Evolutionary conservation across 2,888 invertebrate genomes (phyloP).

Genomic region (Nowickia ferox): DNA sequence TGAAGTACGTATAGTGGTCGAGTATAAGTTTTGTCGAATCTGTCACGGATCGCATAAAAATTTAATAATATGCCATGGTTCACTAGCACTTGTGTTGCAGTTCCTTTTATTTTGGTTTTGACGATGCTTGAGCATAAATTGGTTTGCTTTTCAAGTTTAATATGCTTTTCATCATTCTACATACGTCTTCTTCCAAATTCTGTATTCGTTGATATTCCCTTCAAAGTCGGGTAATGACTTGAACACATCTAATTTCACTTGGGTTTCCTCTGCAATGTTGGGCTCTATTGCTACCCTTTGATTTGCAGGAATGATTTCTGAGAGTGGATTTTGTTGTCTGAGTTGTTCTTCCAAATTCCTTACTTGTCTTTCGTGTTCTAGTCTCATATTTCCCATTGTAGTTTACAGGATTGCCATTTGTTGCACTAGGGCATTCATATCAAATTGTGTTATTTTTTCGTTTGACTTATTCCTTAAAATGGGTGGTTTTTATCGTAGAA

Average conservation of each 20-base stretch:
- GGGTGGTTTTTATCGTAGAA: constrained; percentile 7
- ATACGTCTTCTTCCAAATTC: constrained; percentile 18
- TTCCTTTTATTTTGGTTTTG: constrained; percentile 9
- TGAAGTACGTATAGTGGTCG: constrained; percentile 17
- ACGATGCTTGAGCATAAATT: too few relatives aligned
- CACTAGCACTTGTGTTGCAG: background rate
- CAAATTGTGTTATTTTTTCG: constrained; percentile 18
- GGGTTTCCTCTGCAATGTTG: constrained; percentile 14
- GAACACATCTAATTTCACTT: constrained; percentile 28
- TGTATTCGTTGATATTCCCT: constrained; percentile 16
- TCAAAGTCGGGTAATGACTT: too few relatives aligned
- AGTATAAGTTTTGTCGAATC: constrained; percentile 26
- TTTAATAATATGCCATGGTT: constrained; percentile 27
- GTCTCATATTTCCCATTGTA: background rate
- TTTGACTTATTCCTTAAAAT: background rate
- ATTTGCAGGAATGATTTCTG: constrained; percentile 8
- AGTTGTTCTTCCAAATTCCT: constrained; percentile 18
- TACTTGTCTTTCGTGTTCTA: constrained; percentile 5
- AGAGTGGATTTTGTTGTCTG: constrained; percentile 1
- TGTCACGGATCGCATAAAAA: constrained; percentile 27
- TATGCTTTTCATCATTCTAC: constrained; percentile 33
- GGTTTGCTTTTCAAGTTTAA: background rate
- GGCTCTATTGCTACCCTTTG: constrained; percentile 13
- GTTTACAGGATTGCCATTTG: constrained; percentile 4
- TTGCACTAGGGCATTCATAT: constrained; percentile 14